Evolutionary conservation across 2,113 vertebrate genomes (phyloP), one percentile per base, ranked within the genome.

Genomic region (Spermophilus dauricus): DNA sequence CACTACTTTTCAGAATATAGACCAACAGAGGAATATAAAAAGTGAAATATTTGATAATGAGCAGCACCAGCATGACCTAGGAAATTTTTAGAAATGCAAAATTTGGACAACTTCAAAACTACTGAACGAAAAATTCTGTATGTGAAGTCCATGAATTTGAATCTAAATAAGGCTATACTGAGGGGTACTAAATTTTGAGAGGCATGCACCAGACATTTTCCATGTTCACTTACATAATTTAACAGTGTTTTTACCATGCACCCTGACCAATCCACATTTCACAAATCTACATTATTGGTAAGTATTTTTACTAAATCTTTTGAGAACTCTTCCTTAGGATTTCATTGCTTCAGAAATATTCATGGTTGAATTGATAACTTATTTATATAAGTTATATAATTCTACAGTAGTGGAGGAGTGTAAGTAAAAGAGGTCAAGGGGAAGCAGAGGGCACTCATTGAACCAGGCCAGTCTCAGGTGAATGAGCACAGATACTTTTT

Each of bases 261-360:
- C 9, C 34, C 24, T 77, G 3, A 42, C 20, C 70, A 65, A 80
- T 3, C 16, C 28, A 30, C 6, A 37, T n/a, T 82, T 93, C 26
- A 63, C 4, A 84, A 85, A 37, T 13, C 56, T 45, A 22, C 11
- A 65, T 86, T 63, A 48, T 5, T 37, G 48, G 20, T 63, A 75
- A 63, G 61, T 1, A 10, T 73, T 89, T 97, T 42, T 37, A 58
- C 8, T 28, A 56, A 85, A 39, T 34, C 16, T 86, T 95, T 42
- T 88, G 77, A 84, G 78, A 56, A 85, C 32, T 72, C 24, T 42
- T 7, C 34, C 16, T 81, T 70, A 65, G 22, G 58, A 58, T 91
- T n/a, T 28, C 8, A 73, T 88, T 95, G 67, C 88, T 53, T 85
- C 42, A 83, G 51, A 76, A 70, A 85, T 85, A 63, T 87, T 91